Conservation (phyloP, 1,140 invertebrate species). For the Aphidius ervi region DNA sequence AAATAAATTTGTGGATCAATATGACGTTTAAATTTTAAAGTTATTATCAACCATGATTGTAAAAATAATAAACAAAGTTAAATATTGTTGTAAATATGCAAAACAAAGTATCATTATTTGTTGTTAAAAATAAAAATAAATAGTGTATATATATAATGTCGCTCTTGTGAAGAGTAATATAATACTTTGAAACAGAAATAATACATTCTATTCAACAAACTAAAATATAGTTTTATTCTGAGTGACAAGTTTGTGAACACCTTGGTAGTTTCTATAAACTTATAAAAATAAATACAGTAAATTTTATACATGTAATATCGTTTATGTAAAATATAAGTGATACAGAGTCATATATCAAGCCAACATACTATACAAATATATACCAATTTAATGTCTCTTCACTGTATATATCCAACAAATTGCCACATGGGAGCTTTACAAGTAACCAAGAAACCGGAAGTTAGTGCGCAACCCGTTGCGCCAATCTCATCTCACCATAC, state of each 20-base stretch:
- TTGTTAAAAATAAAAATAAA: neutral
- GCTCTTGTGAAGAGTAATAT: neutral
- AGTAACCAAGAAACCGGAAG: conserved; percentile 31
- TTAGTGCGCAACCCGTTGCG: conserved; percentile 26
- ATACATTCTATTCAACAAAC: neutral
- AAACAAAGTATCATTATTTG: neutral
- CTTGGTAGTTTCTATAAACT: conserved; percentile 7
- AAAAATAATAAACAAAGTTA: too few species aligned
- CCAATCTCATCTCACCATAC: neutral
- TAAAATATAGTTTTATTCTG: conserved; percentile 21
- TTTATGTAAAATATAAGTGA: conserved; percentile 32
- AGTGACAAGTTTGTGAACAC: conserved; percentile 43
- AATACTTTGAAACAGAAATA: conserved; percentile 26
- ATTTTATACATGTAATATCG: conserved; percentile 29
- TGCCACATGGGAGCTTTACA: conserved; percentile 26
- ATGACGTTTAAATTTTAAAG: too few species aligned
- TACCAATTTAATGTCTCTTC: too few species aligned
- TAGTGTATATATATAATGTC: neutral
- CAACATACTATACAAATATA: neutral
- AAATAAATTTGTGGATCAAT: too few species aligned
- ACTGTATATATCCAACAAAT: conserved; percentile 26
- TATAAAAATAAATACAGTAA: neutral
- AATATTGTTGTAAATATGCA: neutral
- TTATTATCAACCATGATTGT: too few species aligned
- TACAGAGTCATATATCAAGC: neutral